Percentiles rank a stretch among this genome's conserved stretches.
These are phyloP conservation scores for Mythimna loreyi DNA, from an alignment of 2,888 invertebrate genomes.

Conservation along the genomic window DNA sequence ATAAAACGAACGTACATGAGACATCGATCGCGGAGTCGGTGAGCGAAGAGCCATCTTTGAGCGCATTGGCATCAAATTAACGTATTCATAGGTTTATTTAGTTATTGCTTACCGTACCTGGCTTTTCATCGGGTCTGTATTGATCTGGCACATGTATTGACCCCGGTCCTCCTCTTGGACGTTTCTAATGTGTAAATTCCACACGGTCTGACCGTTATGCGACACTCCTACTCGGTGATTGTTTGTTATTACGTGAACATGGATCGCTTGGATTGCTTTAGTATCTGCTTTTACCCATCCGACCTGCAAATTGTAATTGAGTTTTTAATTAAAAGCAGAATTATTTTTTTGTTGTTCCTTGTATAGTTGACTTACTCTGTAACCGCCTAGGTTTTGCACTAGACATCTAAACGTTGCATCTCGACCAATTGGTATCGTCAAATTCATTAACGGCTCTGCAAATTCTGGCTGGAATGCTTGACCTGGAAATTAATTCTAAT, in stretches of 20 bases:
- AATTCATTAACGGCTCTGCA: constrained; percentile 95
- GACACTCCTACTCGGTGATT: constrained; percentile 96
- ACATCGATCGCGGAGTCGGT: constrained; percentile 55
- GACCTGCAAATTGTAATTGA: constrained; percentile 90
- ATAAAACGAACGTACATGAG: constrained; percentile 21
- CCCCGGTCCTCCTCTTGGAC: constrained; percentile 97
- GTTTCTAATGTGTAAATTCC: constrained; percentile 97
- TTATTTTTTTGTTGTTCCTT: constrained; percentile 23
- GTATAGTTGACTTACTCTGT: constrained; percentile 92
- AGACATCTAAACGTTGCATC: constrained; percentile 97
- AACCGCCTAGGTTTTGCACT: constrained; percentile 96
- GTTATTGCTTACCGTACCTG: constrained; percentile 91
- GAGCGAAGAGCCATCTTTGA: constrained; percentile 72
- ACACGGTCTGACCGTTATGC: constrained; percentile 96
- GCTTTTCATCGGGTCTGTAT: constrained; percentile 98
- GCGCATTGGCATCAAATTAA: constrained; percentile 77
- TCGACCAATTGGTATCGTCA: constrained; percentile 95
- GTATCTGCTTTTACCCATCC: constrained; percentile 98
- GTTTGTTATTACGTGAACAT: constrained; percentile 97
- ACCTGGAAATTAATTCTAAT: constrained; percentile 91
- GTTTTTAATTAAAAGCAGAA: constrained; percentile 35
- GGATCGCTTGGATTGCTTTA: constrained; percentile 98
- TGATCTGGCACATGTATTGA: constrained; percentile 98
- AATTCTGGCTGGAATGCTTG: constrained; percentile 96
- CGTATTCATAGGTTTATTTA: constrained; percentile 54